These are phyloP conservation scores for Drosophila obscura DNA, from an alignment of 1,140 invertebrate genomes.

Conservation along the genomic window DNA sequence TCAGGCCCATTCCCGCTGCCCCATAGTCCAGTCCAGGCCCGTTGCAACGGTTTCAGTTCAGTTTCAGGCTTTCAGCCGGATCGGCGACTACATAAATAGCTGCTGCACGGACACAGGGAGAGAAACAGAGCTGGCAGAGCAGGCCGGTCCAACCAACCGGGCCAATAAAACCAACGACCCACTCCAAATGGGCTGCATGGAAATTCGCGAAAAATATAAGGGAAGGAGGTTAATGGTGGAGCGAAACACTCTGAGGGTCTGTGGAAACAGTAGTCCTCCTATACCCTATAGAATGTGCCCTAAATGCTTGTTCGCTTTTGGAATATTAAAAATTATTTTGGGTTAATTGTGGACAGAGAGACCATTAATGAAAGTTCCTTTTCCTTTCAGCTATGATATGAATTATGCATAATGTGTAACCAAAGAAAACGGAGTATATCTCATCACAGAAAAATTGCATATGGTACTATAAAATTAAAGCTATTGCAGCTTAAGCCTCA, in stretches of 20 bases:
- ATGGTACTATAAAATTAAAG: too few species aligned
- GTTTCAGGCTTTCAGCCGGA: conserved; percentile 24
- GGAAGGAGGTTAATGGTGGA: conserved; percentile 2
- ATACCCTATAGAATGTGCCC: conserved; percentile 33
- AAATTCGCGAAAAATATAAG: conserved; percentile 48
- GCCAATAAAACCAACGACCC: conserved; percentile 77
- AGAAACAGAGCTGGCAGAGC: background rate
- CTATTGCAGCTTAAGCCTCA: too few species aligned
- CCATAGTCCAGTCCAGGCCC: background rate
- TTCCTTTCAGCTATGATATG: background rate
- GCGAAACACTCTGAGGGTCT: conserved; percentile 10
- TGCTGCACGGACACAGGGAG: conserved; percentile 23
- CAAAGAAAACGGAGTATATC: too few species aligned
- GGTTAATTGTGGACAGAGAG: background rate
- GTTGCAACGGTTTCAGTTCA: conserved; percentile 42
- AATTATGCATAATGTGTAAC: background rate
- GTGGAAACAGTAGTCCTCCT: conserved; percentile 34
- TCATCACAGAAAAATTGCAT: too few species aligned
- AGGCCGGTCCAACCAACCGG: conserved; percentile 14
- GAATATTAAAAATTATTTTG: conserved; percentile 27
- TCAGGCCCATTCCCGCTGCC: background rate
- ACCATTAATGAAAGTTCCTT: background rate
- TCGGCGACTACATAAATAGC: conserved; percentile 71
- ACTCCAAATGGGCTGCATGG: conserved; percentile 63
- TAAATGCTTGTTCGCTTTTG: conserved; percentile 22